A percentile compares a stretch with the other conserved stretches of the same genome.
These are phyloP conservation scores for Scytalopus superciliaris DNA, from an alignment of 2,113 vertebrate species.

Conservation along the genomic window DNA sequence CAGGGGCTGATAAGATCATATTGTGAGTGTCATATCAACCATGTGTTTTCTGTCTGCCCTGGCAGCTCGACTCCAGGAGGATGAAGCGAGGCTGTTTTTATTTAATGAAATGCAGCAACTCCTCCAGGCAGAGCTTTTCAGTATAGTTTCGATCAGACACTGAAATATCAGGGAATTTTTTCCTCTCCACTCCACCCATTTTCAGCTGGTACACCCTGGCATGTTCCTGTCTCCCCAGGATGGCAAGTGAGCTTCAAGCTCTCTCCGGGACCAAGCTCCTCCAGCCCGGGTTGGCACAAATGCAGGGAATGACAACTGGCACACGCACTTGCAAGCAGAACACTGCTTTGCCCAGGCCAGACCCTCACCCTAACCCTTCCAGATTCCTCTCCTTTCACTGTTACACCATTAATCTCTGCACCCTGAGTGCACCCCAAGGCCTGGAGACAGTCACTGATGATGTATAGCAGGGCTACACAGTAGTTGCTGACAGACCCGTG, in stretches of 20 bases:
- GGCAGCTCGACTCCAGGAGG: background rate
- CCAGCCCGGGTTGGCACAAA: background rate
- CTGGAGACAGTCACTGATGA: background rate
- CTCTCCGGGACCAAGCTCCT: background rate
- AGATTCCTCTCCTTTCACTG: background rate
- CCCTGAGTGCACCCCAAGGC: background rate
- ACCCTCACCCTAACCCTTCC: background rate
- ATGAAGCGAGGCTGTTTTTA: background rate
- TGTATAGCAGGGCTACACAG: fast-evolving
- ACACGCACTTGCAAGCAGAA: background rate
- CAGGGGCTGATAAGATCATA: background rate
- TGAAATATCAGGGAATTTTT: background rate
- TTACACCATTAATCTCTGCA: background rate
- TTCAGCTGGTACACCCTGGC: background rate
- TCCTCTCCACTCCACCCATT: background rate
- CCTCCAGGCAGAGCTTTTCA: background rate
- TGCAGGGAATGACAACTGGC: background rate
- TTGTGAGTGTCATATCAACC: background rate
- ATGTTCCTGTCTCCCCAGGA: fast-evolving
- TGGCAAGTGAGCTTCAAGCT: background rate
- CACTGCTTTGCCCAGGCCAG: background rate
- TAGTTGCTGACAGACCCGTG: background rate
- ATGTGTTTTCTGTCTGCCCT: background rate
- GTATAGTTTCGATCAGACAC: background rate
- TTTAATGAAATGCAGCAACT: conserved; percentile 30